Base-by-base conservation (phyloP, 2,797 vertebrate genomes). In the Chrosomus eos region DNA sequence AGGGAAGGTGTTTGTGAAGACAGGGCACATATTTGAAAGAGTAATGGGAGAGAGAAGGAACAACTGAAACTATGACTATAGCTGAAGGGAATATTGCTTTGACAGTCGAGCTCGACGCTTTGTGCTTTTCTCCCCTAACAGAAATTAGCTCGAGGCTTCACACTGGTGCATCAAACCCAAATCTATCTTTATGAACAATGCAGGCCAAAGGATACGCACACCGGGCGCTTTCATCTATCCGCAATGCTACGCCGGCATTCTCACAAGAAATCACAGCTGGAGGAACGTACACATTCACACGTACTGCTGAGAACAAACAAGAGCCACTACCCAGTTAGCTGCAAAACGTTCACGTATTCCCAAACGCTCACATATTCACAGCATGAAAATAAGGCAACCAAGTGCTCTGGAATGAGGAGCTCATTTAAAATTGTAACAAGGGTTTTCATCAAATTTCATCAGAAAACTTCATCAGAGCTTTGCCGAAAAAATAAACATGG, bases 101-200 rank as follows among this genome's bases (percentile, higher is more conserved):
- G 75, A 88, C 43, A 70, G 23, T 67, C 53, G 74, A 81, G 40
- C 60, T 66, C n/a, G 13, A 43, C 36, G 1, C 36, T 55, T 13
- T 60, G n/a, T 66, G 40, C 43, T 53, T 67, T 66, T 81, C 58
- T 81, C 31, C 51, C 62, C 78, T 18, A 45, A 70, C 72, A 74
- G 66, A 62, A 70, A 76, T 60, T 70, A 77, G 85, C 85, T 86
- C 0, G 66, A 86, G 85, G 80, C 80, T 51, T 67, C 85, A 76
- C 18, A 8, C 36, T 51, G 72, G 53, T 3, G 18, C 79, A 85
- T 85, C 62, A 85, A 85, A 70, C 72, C 28, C 58, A 11, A 82
- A 66, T 82, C 71, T 74, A 73, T 70, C 48, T 64, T 82, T 36
- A 48, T 33, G 14, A 81, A 72, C 62, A 81, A 81, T 23, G 48